A percentile compares a stretch with the other conserved stretches of the same genome.
Evolutionary conservation across 1,140 invertebrate species (phyloP).

Genomic region (Plectus sambesii): DNA sequence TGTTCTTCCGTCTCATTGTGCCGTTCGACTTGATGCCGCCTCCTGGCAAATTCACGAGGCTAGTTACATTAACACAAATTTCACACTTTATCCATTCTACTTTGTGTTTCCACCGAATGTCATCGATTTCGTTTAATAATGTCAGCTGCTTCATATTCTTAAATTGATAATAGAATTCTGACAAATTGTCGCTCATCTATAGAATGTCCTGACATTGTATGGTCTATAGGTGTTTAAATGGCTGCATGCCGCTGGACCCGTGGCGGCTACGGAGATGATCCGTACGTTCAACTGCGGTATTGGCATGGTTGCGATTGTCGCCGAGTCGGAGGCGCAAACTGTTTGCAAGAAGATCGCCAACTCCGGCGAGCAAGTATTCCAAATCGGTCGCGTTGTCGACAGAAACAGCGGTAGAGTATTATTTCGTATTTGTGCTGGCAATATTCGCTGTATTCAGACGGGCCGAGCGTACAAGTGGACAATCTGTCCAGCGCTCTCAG

Average conservation of each 20-base stretch:
- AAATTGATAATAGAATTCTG: too few relatives aligned
- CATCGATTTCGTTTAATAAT: too few relatives aligned
- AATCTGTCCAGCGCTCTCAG: too few relatives aligned
- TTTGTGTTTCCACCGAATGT: not conserved
- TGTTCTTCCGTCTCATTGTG: slow-evolving; percentile 44
- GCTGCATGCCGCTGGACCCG: slow-evolving; percentile 55
- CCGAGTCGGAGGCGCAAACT: slow-evolving; percentile 50
- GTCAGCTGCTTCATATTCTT: too few relatives aligned
- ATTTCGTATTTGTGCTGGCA: too few relatives aligned
- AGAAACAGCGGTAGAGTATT: too few relatives aligned
- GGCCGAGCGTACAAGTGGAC: too few relatives aligned
- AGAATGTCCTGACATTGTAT: slow-evolving; percentile 4
- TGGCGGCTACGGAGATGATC: slow-evolving; percentile 65
- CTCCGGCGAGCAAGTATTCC: slow-evolving; percentile 34
- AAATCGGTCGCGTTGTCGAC: slow-evolving; percentile 42
- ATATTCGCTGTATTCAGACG: too few relatives aligned
- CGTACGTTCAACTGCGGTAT: slow-evolving; percentile 83
- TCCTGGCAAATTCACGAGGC: slow-evolving; percentile 41
- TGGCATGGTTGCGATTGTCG: slow-evolving; percentile 69
- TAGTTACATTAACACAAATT: not conserved
- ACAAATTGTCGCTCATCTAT: too few relatives aligned
- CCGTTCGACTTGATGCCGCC: slow-evolving; percentile 41
- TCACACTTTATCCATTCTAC: not conserved
- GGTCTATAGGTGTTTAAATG: slow-evolving; percentile 54
- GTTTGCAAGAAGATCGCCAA: slow-evolving; percentile 47